These are phyloP conservation scores for Danaus plexippus DNA, from an alignment of 1,140 invertebrate species.

Conservation along the genomic window DNA sequence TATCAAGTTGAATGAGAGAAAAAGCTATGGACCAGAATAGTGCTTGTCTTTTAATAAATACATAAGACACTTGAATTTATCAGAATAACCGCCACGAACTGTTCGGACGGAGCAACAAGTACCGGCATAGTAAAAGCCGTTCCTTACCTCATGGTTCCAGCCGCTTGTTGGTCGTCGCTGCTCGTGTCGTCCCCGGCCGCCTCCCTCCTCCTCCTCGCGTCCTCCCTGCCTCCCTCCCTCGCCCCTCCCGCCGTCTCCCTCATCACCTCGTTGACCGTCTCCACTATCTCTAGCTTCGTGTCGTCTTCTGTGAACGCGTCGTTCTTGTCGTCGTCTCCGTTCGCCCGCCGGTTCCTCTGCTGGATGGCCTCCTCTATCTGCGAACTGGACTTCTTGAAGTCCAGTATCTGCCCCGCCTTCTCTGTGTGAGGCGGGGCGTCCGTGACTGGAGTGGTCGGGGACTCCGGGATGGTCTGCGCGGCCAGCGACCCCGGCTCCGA, in stretches of 20 bases:
- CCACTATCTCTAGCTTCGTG: slow-evolving; percentile 15
- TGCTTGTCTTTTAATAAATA: too few relatives aligned
- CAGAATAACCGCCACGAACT: too few relatives aligned
- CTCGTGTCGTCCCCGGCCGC: slow-evolving; percentile 5
- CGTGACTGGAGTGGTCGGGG: slow-evolving; percentile 44
- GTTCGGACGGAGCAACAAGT: too few relatives aligned
- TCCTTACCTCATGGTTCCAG: background rate
- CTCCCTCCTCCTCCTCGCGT: background rate
- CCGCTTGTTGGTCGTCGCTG: slow-evolving; percentile 12
- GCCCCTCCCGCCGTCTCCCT: slow-evolving; percentile 4
- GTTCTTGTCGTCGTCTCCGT: slow-evolving; percentile 3
- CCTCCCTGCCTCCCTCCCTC: background rate
- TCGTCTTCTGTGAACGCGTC: slow-evolving; percentile 13
- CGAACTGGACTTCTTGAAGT: slow-evolving; percentile 57
- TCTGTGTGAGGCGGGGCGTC: slow-evolving; percentile 33
- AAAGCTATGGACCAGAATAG: too few relatives aligned
- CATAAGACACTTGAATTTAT: too few relatives aligned
- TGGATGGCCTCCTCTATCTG: slow-evolving; percentile 55
- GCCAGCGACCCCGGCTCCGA: slow-evolving; percentile 30
- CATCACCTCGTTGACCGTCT: slow-evolving; percentile 14
- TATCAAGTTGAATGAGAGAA: too few relatives aligned
- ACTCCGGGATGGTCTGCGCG: slow-evolving; percentile 52
- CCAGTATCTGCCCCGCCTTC: slow-evolving; percentile 52
- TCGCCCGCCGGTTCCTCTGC: slow-evolving; percentile 24
- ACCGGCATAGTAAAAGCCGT: too few relatives aligned